These are phyloP conservation scores for Vannuccia rotundouncinata DNA, from an alignment of 2,888 invertebrate genomes.

Conservation along the genomic window DNA sequence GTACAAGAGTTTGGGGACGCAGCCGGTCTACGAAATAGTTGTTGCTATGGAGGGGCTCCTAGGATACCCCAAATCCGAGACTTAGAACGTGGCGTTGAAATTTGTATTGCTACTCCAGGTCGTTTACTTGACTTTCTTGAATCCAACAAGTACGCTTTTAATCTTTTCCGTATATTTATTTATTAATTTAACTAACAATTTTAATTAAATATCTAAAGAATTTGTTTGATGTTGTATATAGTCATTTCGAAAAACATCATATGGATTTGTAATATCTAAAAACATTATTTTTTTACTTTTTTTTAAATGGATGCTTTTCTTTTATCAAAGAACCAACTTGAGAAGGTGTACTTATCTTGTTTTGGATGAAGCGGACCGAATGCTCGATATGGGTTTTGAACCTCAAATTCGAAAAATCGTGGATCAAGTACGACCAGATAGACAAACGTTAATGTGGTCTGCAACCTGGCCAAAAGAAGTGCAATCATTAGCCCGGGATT, in stretches of 20 bases:
- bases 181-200: no score
- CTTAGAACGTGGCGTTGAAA: conserved; percentile 70
- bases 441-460: conserved; percentile 96
- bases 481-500: conserved; percentile 84
- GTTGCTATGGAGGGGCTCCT: conserved; percentile 94
- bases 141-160: conserved; percentile 40
- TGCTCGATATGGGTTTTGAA: conserved; percentile 97
- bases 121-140: conserved; percentile 86
- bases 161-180: no score
- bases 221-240: no score
- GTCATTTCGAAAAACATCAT: background rate
- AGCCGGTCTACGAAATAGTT: conserved; percentile 75
- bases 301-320: no score
- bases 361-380: conserved; percentile 86
- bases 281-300: background rate
- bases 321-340: conserved; percentile 48
- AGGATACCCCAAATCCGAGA: conserved; percentile 72
- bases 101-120: conserved; percentile 89
- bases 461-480: conserved; percentile 99
- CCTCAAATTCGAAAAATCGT: conserved; percentile 91
- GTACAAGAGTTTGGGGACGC: conserved; percentile 34
- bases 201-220: no score
- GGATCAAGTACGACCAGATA: conserved; percentile 78
- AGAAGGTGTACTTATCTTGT: conserved; percentile 71
- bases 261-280: background rate